Evolutionary conservation across 1,140 invertebrate species (phyloP), one percentile per base, ranked within the genome.

Genomic region (Halesus radiatus): DNA sequence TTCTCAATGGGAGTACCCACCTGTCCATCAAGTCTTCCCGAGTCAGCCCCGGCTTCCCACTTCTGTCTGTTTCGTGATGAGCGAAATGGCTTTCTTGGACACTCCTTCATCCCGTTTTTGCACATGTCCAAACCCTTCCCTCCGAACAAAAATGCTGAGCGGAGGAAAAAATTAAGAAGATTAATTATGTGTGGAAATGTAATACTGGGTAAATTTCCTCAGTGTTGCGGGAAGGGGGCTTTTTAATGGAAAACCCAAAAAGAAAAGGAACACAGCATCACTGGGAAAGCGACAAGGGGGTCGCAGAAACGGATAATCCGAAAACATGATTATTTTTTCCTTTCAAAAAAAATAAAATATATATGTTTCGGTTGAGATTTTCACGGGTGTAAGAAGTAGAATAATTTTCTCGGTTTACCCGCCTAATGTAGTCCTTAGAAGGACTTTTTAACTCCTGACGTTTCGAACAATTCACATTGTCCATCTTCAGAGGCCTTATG

Each of bases 81-180:
- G 72, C 29, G 53, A 75, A 75, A 75, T 75, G 72, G 70, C 72
- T 56, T 75, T 75, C 72, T 58, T 75, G 37, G 37, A 56, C 70
- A 53, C 8, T 52, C 70, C 52, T 56, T 29, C 20, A 22, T 18
- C 20, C 32, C 6, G 72, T 75, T 75, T 75, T 75, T 75, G 72
- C 20, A 58, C 72, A 56, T 75, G 50, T 58, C 53, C 23, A 32
- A 75, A 60, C 52, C 52, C 72, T 72, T 20, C 37, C 8, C 54
- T 32, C 22, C 22, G 70, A 45, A 45, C 26, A 58, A 32, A 32
- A 75, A 37, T 75, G 72, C 72, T 75, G 72, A 75, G 53, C 72
- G 26, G 26, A 13, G 26, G 53, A 75, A 75, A 75, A 75, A 75
- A 75, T 54, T 75, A 75, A 37, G 72, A 75, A 75, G 72, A 75